These are phyloP conservation scores for Philaenus spumarius DNA, from an alignment of 1,140 invertebrate genomes.

Conservation along the genomic window DNA sequence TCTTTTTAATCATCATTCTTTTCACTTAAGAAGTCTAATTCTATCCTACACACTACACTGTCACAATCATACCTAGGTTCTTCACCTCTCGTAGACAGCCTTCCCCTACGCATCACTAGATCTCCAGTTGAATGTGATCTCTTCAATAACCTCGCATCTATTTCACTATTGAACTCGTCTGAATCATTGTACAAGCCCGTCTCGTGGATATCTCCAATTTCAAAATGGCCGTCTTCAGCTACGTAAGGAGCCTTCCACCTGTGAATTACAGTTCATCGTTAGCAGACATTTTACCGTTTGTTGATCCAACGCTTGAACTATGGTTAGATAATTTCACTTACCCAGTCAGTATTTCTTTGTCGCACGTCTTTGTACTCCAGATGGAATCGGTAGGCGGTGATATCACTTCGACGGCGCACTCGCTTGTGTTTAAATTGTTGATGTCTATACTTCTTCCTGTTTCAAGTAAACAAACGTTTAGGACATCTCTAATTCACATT, in stretches of 20 bases:
- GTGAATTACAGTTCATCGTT: no score
- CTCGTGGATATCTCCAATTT: slow-evolving; percentile 48
- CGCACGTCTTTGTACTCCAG: slow-evolving; percentile 3
- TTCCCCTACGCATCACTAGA: slow-evolving; percentile 36
- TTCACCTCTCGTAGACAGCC: slow-evolving; percentile 29
- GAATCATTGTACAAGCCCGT: slow-evolving; percentile 39
- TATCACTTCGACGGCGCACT: neutral
- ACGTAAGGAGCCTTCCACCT: slow-evolving; percentile 16
- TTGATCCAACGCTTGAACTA: neutral
- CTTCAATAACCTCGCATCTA: slow-evolving; percentile 35
- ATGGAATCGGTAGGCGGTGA: slow-evolving; percentile 3
- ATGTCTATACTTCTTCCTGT: slow-evolving; percentile 18
- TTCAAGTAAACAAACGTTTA: no score
- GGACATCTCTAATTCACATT: no score
- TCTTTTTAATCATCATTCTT: no score
- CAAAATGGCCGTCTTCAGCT: slow-evolving; percentile 45
- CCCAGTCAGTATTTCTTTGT: slow-evolving; percentile 7
- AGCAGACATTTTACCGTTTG: no score
- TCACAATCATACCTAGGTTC: slow-evolving; percentile 25
- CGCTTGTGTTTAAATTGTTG: slow-evolving; percentile 10
- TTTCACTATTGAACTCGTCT: slow-evolving; percentile 38
- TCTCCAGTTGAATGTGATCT: slow-evolving; percentile 47
- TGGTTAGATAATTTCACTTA: neutral
- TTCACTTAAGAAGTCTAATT: no score
- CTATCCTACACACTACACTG: no score